A percentile compares a stretch with the other conserved stretches of the same genome.
These are phyloP conservation scores for Saccopteryx bilineata DNA, from an alignment of 2,113 vertebrate genomes.

Conservation along the genomic window DNA sequence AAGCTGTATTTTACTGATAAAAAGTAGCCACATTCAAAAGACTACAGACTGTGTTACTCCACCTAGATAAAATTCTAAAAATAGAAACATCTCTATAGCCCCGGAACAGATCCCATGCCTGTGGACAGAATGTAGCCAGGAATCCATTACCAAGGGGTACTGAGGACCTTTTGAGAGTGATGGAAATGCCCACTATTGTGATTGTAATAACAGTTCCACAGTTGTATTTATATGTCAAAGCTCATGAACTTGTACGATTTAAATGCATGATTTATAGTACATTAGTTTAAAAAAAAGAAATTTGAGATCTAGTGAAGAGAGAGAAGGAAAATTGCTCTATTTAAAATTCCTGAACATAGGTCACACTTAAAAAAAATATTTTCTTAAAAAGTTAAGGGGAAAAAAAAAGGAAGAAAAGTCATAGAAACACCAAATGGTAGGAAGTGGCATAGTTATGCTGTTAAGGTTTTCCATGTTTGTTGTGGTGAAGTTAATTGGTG, in stretches of 20 bases:
- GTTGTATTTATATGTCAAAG: background rate
- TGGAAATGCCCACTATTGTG: background rate
- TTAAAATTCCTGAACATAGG: background rate
- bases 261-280: background rate
- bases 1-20: background rate
- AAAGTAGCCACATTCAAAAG: background rate
- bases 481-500: background rate
- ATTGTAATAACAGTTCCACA: background rate
- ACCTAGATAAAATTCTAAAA: background rate
- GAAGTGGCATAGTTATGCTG: background rate
- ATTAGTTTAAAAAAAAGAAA: background rate
- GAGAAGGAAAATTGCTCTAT: background rate
- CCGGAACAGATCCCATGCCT: background rate
- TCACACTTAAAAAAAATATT: background rate
- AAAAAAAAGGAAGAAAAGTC: background rate
- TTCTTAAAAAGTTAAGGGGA: background rate
- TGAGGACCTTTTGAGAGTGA: background rate
- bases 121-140: background rate
- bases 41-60: background rate
- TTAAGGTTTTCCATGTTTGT: background rate
- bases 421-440: background rate
- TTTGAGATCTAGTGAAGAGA: background rate
- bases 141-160: background rate
- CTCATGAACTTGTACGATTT: background rate
- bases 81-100: background rate